Evolutionary conservation across 2,113 vertebrate genomes (phyloP).

Genomic region (Malurus cyaneus): DNA sequence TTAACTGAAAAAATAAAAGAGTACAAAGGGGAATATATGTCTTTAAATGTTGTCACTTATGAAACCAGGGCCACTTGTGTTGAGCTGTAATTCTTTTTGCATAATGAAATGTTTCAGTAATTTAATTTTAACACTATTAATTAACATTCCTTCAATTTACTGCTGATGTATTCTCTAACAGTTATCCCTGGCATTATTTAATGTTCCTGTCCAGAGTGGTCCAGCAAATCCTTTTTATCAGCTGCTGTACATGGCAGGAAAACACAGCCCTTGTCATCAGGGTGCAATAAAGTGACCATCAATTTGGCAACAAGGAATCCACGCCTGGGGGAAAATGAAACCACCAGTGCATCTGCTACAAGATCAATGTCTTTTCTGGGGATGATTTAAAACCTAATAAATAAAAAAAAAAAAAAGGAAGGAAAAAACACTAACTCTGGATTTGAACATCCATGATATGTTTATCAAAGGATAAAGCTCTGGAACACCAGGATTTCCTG

Average conservation of each 20-base stretch:
- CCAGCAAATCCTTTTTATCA: neutral
- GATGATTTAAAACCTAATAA: neutral
- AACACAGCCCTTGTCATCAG: neutral
- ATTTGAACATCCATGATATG: neutral
- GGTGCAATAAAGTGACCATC: neutral
- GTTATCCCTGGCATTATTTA: neutral
- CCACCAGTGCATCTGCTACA: neutral
- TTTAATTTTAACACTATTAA: neutral
- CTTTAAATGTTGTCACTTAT: neutral
- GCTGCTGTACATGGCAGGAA: neutral
- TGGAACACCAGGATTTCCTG: neutral
- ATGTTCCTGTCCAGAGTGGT: neutral
- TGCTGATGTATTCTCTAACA: neutral
- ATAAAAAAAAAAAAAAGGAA: neutral
- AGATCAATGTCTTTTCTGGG: neutral
- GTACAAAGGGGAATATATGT: neutral
- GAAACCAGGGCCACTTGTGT: neutral
- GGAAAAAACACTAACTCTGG: neutral
- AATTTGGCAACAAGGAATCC: neutral
- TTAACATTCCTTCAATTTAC: neutral
- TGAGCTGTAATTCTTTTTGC: neutral
- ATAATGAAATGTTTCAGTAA: neutral
- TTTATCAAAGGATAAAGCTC: neutral
- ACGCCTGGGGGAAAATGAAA: neutral
- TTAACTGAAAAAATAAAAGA: neutral